phyloP scores from a whole-genome alignment of 2,888 invertebrate species.

The Papilio elwesi region DNA sequence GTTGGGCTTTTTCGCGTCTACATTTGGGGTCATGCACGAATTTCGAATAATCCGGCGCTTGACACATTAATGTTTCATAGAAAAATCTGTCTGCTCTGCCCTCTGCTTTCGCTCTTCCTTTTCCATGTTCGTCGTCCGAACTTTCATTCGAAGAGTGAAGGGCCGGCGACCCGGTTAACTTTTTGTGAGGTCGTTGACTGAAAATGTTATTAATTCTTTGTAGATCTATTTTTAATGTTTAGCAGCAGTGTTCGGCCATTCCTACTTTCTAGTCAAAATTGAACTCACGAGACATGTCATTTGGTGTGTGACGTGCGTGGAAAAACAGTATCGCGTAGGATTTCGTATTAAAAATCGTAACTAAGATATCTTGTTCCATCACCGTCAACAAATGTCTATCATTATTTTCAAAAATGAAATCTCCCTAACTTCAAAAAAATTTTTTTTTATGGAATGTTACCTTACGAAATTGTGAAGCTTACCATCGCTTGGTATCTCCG shows the following conservation, averaged over 20 bases:
- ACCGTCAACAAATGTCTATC: too few species aligned
- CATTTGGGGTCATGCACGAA: conserved; percentile 57
- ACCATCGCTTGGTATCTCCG: conserved; percentile 67
- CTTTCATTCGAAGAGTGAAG: conserved; percentile 68
- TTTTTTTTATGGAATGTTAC: too few species aligned
- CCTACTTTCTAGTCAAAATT: too few species aligned
- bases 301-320: too few species aligned
- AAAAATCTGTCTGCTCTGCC: conserved; percentile 69
- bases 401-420: too few species aligned
- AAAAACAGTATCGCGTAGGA: not conserved
- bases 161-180: conserved; percentile 58
- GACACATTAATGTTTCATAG: conserved; percentile 75
- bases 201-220: conserved; percentile 37
- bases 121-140: conserved; percentile 63
- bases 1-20: conserved; percentile 52
- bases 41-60: conserved; percentile 57
- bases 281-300: too few species aligned
- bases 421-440: too few species aligned
- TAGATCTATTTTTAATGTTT: too few species aligned
- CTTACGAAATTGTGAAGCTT: too few species aligned
- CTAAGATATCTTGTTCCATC: too few species aligned
- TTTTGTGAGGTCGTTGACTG: conserved; percentile 61
- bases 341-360: too few species aligned
- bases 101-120: conserved; percentile 58
- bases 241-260: too few species aligned